Percentiles rank a stretch among this genome's conserved stretches.
These are phyloP conservation scores for Hiodon alosoides DNA, from an alignment of 2,113 vertebrate genomes.

Conservation along the genomic window DNA sequence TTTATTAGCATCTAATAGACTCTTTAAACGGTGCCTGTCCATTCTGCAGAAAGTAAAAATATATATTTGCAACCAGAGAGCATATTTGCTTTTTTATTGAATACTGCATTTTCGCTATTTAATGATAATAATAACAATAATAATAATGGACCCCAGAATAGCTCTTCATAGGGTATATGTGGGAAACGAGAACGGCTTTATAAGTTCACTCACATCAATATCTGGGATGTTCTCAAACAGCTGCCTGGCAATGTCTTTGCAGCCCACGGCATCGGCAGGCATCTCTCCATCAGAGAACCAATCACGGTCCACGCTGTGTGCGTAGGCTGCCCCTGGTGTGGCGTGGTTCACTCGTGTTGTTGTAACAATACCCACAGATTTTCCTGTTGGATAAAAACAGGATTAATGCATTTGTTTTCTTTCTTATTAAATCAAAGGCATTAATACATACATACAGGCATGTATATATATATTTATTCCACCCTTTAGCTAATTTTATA, in stretches of 20 bases:
- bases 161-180: no score
- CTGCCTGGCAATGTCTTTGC: constrained; percentile 89
- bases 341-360: constrained; percentile 91
- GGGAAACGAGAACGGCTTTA: not conserved
- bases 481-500: no score
- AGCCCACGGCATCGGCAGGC: constrained; percentile 82
- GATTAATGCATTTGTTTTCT: not conserved
- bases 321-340: constrained; percentile 87
- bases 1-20: no score
- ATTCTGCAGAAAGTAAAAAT: no score
- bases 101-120: no score
- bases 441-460: no score
- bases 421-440: not conserved
- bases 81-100: no score
- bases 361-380: constrained; percentile 91
- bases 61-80: no score
- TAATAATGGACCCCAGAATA: no score
- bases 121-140: no score
- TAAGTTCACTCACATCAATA: constrained; percentile 74
- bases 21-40: no score
- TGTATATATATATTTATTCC: no score
- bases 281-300: constrained; percentile 94
- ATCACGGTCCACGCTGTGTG: constrained; percentile 84
- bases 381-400: constrained; percentile 63
- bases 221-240: constrained; percentile 86